A percentile compares a stretch with the other conserved stretches of the same genome.
Conservation (phyloP, 2,113 vertebrate genomes). For the Epinephelus moara region DNA sequence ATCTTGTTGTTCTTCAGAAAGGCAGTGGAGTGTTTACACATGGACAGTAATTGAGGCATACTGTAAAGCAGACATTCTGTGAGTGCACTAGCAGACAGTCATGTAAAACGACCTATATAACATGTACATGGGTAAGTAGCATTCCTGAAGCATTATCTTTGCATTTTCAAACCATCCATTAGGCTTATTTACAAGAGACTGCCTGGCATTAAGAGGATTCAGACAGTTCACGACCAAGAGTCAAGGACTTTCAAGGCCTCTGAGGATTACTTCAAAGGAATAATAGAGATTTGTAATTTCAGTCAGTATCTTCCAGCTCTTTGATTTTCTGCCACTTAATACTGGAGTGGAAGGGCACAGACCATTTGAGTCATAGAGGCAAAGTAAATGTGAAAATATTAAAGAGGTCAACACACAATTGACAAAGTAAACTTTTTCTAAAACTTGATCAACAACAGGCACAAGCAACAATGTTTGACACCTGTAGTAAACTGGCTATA, state of each 20-base stretch:
- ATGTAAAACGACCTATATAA: slow-evolving; percentile 17
- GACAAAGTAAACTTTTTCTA: no score
- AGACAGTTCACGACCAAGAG: slow-evolving; percentile 23
- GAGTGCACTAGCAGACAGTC: neutral
- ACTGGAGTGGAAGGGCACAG: slow-evolving; percentile 4
- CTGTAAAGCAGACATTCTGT: neutral
- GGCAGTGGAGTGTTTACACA: neutral
- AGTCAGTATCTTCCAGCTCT: neutral
- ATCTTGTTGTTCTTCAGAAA: slow-evolving; percentile 21
- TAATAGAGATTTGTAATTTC: neutral
- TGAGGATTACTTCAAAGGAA: slow-evolving; percentile 7
- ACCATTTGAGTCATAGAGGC: no score
- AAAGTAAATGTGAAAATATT: no score
- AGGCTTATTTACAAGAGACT: slow-evolving; percentile 9
- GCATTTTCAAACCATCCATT: slow-evolving; percentile 37
- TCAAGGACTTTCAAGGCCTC: slow-evolving; percentile 24
- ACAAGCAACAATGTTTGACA: no score
- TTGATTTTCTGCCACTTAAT: neutral
- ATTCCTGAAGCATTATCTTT: slow-evolving; percentile 41
- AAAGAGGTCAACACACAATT: no score
- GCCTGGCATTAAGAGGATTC: slow-evolving; percentile 33
- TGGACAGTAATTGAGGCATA: neutral
- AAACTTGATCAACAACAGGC: no score
- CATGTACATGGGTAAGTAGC: neutral
- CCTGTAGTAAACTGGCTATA: no score